phyloP scores from a whole-genome alignment of 2,888 invertebrate genomes.

The Mythimna ferrago region DNA sequence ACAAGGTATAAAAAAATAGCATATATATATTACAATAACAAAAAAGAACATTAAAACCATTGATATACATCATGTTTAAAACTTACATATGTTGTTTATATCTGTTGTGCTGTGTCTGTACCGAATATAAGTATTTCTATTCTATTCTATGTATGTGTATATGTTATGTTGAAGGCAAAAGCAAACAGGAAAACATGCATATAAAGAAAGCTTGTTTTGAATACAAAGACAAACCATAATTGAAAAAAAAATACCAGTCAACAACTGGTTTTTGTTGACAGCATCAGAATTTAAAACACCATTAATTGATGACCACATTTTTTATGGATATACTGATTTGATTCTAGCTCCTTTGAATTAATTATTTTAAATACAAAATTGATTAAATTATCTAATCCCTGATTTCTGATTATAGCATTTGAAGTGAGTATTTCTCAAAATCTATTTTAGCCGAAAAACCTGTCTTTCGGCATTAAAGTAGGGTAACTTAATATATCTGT shows the following conservation, averaged over 20 bases:
- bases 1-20: background rate
- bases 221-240: background rate
- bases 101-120: too few relatives aligned
- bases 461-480: too few relatives aligned
- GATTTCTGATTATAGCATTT: too few relatives aligned
- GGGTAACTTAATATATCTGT: too few relatives aligned
- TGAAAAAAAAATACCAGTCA: background rate
- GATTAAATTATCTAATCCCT: background rate
- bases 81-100: too few relatives aligned
- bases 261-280: background rate
- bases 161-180: background rate
- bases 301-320: background rate
- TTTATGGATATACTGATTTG: background rate
- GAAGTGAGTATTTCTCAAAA: too few relatives aligned
- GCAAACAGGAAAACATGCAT: constrained; percentile 7
- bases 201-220: constrained; percentile 3
- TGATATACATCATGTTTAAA: too few relatives aligned
- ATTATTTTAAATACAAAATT: background rate
- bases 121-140: too few relatives aligned
- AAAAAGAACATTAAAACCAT: background rate
- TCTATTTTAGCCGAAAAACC: too few relatives aligned
- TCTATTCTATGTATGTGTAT: too few relatives aligned
- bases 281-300: background rate
- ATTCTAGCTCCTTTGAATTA: background rate
- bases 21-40: background rate